Evolutionary conservation across 2,113 vertebrate genomes (phyloP).

Genomic region (Ancistrus triradiatus): DNA sequence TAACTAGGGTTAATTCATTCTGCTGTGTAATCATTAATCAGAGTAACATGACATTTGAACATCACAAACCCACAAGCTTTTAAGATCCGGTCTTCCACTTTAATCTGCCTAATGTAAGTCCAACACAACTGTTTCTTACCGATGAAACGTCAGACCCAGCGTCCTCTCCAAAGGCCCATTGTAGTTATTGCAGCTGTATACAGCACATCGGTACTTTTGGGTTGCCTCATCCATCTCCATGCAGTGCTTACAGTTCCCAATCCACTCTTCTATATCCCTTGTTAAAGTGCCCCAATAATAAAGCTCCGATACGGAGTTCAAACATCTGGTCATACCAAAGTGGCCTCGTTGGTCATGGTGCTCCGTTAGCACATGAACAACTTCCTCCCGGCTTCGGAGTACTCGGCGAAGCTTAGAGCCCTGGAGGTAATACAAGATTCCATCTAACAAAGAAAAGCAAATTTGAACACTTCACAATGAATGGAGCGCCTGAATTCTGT

Average conservation of each 20-base stretch:
- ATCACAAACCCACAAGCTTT: no score
- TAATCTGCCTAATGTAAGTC: no score
- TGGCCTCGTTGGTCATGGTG: constrained; percentile 61
- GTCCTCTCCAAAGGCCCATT: constrained; percentile 35
- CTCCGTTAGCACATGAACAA: constrained; percentile 53
- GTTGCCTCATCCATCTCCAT: constrained; percentile 35
- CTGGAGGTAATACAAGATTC: constrained; percentile 54
- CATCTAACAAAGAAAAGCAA: constrained; percentile 40
- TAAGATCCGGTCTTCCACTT: no score
- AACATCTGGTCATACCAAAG: constrained; percentile 53
- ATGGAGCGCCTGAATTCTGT: no score
- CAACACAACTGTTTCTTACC: constrained; percentile 6
- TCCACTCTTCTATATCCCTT: constrained; percentile 31
- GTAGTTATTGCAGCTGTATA: constrained; percentile 39
- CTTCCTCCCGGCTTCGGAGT: constrained; percentile 57
- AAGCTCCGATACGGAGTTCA: constrained; percentile 46
- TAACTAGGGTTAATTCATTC: no score
- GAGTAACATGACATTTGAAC: no score
- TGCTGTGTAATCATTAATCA: no score
- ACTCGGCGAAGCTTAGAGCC: constrained; percentile 50
- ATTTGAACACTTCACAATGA: no score
- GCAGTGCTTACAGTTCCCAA: constrained; percentile 37
- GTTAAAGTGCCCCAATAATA: constrained; percentile 52
- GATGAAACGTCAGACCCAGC: constrained; percentile 36
- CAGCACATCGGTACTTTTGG: constrained; percentile 30